A percentile compares a stretch with the other conserved stretches of the same genome.
phyloP scores from a whole-genome alignment of 2,797 vertebrate species.

The Scomberomorus guttatus region DNA sequence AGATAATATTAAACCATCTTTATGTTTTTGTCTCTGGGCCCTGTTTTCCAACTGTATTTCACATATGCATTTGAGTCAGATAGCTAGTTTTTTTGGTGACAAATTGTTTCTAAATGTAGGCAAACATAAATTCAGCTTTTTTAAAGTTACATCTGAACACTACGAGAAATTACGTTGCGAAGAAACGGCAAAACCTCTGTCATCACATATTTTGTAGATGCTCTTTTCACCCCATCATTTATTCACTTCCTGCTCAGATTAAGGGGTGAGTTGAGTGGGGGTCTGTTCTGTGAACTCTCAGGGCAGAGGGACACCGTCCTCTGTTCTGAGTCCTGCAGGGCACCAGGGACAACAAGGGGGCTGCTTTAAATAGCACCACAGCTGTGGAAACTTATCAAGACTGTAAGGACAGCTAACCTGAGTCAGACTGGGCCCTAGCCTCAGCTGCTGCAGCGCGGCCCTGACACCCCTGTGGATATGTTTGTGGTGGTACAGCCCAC shows the following conservation, averaged over 20 bases:
- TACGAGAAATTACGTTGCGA: not conserved
- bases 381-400: slow-evolving; percentile 84
- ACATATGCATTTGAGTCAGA: not conserved
- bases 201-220: not conserved
- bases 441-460: slow-evolving; percentile 70
- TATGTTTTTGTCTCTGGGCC: not conserved
- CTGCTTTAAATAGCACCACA: slow-evolving; percentile 84
- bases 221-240: not conserved
- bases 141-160: not conserved
- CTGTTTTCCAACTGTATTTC: not conserved
- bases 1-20: not conserved
- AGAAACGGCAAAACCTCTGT: not conserved
- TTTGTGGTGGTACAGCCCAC: slow-evolving; percentile 58
- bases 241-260: slow-evolving; percentile 36
- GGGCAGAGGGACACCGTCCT: slow-evolving; percentile 24
- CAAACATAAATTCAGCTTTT: not conserved
- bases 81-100: not conserved
- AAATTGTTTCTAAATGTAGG: not conserved
- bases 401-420: slow-evolving; percentile 76
- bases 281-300: slow-evolving; percentile 44
- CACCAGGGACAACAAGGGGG: slow-evolving; percentile 77
- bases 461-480: slow-evolving; percentile 50
- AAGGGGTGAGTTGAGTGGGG: not conserved
- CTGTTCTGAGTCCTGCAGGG: slow-evolving; percentile 54
- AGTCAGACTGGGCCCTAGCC: slow-evolving; percentile 64